phyloP scores from a whole-genome alignment of 92 coral and sea anemone species.

The Meandrina meandrites region DNA sequence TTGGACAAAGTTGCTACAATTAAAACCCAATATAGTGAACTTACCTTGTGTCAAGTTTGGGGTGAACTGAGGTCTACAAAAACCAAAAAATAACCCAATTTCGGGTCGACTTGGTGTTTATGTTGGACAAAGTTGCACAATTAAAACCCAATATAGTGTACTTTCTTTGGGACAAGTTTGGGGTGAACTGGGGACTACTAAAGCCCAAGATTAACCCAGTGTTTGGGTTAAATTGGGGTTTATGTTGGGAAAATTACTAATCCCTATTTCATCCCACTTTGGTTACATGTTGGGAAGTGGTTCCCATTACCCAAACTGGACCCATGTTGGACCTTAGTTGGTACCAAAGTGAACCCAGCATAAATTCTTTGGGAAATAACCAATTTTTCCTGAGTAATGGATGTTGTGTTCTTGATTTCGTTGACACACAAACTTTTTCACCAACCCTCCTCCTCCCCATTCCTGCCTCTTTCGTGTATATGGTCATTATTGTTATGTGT shows the following conservation, averaged over 20 bases:
- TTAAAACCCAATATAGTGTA: not conserved
- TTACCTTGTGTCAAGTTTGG: no score
- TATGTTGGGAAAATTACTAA: constrained; percentile 2
- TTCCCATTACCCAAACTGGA: constrained; percentile 26
- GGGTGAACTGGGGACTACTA: not conserved
- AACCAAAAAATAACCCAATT: no score
- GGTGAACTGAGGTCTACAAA: no score
- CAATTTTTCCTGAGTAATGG: constrained; percentile 25
- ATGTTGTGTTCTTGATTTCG: no score
- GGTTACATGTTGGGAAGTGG: constrained; percentile 21
- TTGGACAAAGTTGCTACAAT: no score
- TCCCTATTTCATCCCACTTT: constrained; percentile 27
- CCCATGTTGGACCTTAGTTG: constrained; percentile 3
- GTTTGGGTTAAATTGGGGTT: constrained; percentile 7
- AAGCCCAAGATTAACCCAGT: constrained; percentile 11
- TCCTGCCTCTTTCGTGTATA: no score
- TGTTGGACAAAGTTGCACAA: not conserved
- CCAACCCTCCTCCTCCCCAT: no score
- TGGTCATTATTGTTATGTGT: no score
- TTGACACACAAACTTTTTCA: no score
- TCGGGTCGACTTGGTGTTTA: no score
- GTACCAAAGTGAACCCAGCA: constrained; percentile 11
- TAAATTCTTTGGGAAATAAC: constrained; percentile 4
- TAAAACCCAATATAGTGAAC: no score
- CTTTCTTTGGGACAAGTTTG: not conserved